These are phyloP conservation scores for Lycopodina hypogea DNA, from an alignment of 37 sponge, comb jelly and placozoan species.

Conservation along the genomic window DNA sequence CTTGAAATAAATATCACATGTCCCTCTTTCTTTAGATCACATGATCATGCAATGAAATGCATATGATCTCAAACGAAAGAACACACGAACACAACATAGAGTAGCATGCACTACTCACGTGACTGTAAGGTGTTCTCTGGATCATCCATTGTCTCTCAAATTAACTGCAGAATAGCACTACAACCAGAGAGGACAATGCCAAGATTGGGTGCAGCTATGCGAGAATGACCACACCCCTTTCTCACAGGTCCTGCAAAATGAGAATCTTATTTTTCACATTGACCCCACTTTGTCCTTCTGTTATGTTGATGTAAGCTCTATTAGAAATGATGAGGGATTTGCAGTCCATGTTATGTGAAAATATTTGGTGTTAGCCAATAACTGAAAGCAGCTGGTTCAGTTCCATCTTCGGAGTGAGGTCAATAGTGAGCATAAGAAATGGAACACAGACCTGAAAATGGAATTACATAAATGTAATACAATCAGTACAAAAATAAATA, in stretches of 20 bases:
- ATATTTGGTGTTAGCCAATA: neutral
- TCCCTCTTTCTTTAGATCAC: too few relatives aligned
- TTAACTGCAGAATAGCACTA: conserved; percentile 26
- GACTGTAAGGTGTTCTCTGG: conserved; percentile 11
- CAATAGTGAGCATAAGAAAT: conserved; percentile 52
- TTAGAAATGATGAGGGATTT: neutral
- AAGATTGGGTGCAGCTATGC: conserved; percentile 16
- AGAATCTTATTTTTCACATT: too few relatives aligned
- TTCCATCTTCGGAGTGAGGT: conserved; percentile 39
- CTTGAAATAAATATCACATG: too few relatives aligned
- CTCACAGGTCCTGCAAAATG: too few relatives aligned
- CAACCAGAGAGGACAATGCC: conserved; percentile 26
- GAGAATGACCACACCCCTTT: neutral
- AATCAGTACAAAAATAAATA: too few relatives aligned
- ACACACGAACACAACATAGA: neutral
- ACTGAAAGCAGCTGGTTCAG: neutral
- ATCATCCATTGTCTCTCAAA: neutral
- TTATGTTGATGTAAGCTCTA: too few relatives aligned
- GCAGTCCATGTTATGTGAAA: neutral
- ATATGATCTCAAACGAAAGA: too few relatives aligned
- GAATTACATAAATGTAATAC: too few relatives aligned
- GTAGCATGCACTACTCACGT: neutral
- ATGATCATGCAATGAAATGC: too few relatives aligned
- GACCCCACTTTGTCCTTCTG: too few relatives aligned
- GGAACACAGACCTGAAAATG: conserved; percentile 33